Conservation (phyloP, 2,888 invertebrate genomes). For the Aethes cnicana region DNA sequence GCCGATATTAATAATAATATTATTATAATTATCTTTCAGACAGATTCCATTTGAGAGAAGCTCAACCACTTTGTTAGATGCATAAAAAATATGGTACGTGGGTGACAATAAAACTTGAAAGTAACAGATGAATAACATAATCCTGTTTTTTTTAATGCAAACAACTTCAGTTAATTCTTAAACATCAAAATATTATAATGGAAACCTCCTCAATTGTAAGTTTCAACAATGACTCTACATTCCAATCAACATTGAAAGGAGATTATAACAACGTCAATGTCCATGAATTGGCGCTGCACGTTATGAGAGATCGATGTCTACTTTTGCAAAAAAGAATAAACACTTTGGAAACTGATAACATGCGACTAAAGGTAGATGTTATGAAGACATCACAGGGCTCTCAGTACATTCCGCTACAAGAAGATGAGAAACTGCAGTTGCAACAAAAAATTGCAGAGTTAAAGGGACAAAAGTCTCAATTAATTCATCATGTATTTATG, state of each 20-base stretch:
- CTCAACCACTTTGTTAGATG: too few species aligned
- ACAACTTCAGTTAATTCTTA: not conserved
- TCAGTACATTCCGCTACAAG: constrained; percentile 57
- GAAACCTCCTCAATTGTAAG: constrained; percentile 76
- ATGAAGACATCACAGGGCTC: constrained; percentile 54
- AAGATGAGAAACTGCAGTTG: constrained; percentile 76
- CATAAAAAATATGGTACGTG: too few species aligned
- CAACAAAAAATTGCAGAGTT: constrained; percentile 86
- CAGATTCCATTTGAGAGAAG: too few species aligned
- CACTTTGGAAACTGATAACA: constrained; percentile 89
- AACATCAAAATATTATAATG: constrained; percentile 44
- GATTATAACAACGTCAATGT: constrained; percentile 81
- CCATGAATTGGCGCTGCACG: constrained; percentile 89
- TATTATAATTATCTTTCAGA: too few species aligned
- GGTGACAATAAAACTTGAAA: too few species aligned
- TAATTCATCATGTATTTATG: constrained; percentile 90
- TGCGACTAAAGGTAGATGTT: constrained; percentile 78
- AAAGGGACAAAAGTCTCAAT: constrained; percentile 88
- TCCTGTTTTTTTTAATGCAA: too few species aligned
- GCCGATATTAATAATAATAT: too few species aligned
- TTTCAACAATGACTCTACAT: constrained; percentile 74
- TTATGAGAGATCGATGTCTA: constrained; percentile 91
- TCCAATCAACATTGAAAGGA: constrained; percentile 68
- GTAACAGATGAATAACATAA: not conserved
- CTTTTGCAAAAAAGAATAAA: constrained; percentile 87